These are phyloP conservation scores for Spermophilus dauricus DNA, from an alignment of 2,113 vertebrate genomes.

Conservation along the genomic window DNA sequence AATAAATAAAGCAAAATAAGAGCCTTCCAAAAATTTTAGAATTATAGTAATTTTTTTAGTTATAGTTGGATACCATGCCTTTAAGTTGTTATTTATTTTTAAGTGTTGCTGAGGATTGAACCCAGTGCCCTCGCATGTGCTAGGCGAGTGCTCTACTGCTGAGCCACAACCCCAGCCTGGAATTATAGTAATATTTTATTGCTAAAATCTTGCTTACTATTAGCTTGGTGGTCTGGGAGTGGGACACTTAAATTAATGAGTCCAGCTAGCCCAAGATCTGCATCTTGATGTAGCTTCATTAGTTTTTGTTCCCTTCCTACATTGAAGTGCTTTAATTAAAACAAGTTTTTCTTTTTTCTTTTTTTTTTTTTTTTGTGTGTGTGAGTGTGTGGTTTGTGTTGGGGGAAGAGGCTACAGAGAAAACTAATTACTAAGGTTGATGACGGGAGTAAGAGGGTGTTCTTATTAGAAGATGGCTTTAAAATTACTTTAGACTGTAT, in stretches of 20 bases:
- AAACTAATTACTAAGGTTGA: conserved; percentile 48
- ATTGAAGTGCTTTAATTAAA: conserved; percentile 5
- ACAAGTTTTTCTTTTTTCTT: not conserved
- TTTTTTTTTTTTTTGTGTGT: not conserved
- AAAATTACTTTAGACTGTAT: conserved; percentile 39
- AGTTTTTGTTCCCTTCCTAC: conserved; percentile 34
- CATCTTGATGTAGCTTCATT: not conserved
- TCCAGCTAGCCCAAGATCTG: not conserved
- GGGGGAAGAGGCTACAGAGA: not conserved
- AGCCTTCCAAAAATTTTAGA: not conserved
- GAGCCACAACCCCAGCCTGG: not conserved
- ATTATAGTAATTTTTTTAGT: not conserved
- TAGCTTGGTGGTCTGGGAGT: conserved; percentile 33
- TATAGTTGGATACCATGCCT: no score
- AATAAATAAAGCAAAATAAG: not conserved
- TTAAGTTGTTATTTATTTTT: no score
- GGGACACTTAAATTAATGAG: not conserved
- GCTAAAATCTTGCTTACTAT: conserved; percentile 30
- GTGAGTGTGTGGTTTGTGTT: no score
- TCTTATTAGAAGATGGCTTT: conserved; percentile 33
- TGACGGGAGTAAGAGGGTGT: conserved; percentile 41
- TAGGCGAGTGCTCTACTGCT: no score
- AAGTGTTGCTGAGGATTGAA: no score
- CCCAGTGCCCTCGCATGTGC: no score
- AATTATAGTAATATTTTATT: conserved; percentile 3